Evolutionary conservation across 1,140 invertebrate genomes (phyloP), one percentile per base, ranked within the genome.

Genomic region (Calosoma granatense): DNA sequence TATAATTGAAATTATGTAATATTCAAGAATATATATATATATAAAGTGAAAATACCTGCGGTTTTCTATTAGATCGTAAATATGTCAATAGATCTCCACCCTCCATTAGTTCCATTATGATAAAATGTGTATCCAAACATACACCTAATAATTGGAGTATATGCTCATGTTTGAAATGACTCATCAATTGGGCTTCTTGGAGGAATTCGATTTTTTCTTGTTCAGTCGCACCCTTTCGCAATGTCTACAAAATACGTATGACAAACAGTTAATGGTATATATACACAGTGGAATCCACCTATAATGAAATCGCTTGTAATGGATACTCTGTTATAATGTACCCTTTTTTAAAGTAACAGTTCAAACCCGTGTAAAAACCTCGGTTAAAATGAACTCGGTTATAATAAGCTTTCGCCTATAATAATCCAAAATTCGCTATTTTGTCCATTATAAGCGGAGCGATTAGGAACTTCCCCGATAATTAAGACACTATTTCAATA

Each of bases 41-140:
- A 9, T 9, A 36, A 36, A n/a, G n/a, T 36, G 26, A 36, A 36
- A 36, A 36, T 75, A 88, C 85, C 57, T 76, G 66, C 22, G 81
- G 76, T 21, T 85, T 82, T 56, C 92, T 75, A 60, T 86, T 88
- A 0, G 81, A 79, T 23, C 92, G 75, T 11, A 98, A 75, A 72
- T 94, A 98, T 43, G 88, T 92, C 0, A 97, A 76, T 21, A 98
- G 74, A 74, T 98, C 95, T 0, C 96, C 94, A 1, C 87, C 92
- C 72, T 96, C 89, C 97, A 99, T 98, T 6, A 98, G 77, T 72
- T 99, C 96, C 76, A 98, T 84, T 15, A 99, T 87, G 43, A 98
- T 84, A 61, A 93, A 92, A 61, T 92, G 89, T 53, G 90, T 88
- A 68, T 98, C 92, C 1, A 96, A 78, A 70, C 94, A 97, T 1